Percentiles rank a stretch among this genome's conserved stretches.
phyloP scores from a whole-genome alignment of 1,140 invertebrate species.

The Camponotus vicinus region DNA sequence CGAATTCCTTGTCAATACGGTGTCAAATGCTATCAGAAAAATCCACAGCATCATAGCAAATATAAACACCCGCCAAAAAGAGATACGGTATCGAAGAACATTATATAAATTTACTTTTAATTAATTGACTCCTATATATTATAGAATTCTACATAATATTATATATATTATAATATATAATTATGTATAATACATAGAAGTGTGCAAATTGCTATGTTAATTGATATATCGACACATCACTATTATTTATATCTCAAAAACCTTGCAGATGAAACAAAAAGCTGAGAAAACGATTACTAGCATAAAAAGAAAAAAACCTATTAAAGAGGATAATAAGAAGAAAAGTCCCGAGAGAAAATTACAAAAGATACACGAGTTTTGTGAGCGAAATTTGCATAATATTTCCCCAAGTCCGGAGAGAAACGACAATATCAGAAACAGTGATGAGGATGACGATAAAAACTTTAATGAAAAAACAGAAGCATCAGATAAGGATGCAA shows the following conservation, averaged over 20 bases:
- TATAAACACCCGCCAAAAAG: slow-evolving; percentile 92
- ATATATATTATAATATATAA: neutral
- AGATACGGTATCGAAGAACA: slow-evolving; percentile 60
- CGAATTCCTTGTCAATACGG: slow-evolving; percentile 92
- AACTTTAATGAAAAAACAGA: neutral
- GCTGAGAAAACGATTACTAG: neutral
- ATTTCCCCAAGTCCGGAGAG: slow-evolving; percentile 10
- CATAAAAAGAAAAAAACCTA: slow-evolving; percentile 67
- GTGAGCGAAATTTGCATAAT: neutral
- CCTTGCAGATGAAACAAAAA: slow-evolving; percentile 39
- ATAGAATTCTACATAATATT: neutral
- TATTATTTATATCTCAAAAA: neutral
- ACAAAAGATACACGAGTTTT: slow-evolving; percentile 13
- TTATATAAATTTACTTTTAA: neutral
- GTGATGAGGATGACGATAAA: neutral
- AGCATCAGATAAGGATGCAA: neutral
- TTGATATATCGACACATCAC: neutral
- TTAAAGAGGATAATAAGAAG: slow-evolving; percentile 40
- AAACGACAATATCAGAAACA: neutral
- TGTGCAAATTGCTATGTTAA: too few relatives aligned
- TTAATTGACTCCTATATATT: too few relatives aligned
- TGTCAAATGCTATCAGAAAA: slow-evolving; percentile 94
- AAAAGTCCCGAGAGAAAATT: slow-evolving; percentile 34
- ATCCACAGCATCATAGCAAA: slow-evolving; percentile 91
- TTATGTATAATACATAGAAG: neutral